These are phyloP conservation scores for Oxyruncus cristatus DNA, from an alignment of 2,113 vertebrate species.

Conservation along the genomic window DNA sequence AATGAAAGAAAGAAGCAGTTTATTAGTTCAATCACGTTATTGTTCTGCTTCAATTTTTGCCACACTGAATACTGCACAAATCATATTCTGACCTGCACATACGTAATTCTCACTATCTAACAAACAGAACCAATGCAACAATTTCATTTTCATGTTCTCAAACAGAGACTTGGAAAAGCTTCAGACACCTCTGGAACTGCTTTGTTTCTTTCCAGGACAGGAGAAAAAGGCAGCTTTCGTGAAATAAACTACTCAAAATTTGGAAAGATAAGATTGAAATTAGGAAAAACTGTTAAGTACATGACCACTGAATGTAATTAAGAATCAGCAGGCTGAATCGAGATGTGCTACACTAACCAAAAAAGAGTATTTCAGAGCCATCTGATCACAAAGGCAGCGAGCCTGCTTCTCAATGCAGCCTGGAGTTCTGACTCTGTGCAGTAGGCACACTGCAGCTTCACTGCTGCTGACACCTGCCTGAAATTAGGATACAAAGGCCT, in stretches of 20 bases:
- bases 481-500: neutral
- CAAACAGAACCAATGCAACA: neutral
- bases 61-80: neutral
- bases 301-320: neutral
- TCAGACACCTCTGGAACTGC: neutral
- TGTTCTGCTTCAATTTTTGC: neutral
- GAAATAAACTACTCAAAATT: neutral
- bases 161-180: neutral
- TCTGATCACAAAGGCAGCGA: rapidly evolving
- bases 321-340: neutral
- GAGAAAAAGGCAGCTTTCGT: neutral
- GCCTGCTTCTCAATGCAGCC: neutral
- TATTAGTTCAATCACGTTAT: neutral
- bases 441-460: neutral
- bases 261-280: too few relatives aligned
- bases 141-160: neutral
- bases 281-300: too few relatives aligned
- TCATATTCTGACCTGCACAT: neutral
- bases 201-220: neutral
- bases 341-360: neutral
- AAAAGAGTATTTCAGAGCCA: neutral
- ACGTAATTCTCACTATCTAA: neutral
- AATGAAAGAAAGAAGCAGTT: neutral
- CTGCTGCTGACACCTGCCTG: neutral
- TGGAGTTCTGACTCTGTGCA: rapidly evolving